phyloP scores from a whole-genome alignment of 2,113 vertebrate species.

The Laticauda colubrina region DNA sequence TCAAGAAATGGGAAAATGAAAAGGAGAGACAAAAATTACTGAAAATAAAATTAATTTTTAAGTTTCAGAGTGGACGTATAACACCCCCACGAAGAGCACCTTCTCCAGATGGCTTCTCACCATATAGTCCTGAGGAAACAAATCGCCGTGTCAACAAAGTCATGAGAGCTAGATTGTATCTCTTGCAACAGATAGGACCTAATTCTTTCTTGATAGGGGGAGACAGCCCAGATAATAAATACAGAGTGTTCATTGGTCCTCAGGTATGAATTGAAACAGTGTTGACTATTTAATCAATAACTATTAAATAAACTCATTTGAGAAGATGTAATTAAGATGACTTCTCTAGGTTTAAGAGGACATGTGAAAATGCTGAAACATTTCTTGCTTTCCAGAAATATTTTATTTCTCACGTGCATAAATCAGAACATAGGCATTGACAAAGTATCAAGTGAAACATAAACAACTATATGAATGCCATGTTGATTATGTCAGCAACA shows the following conservation, averaged over 20 bases:
- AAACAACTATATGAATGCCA: background rate
- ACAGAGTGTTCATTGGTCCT: constrained; percentile 88
- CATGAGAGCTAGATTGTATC: constrained; percentile 85
- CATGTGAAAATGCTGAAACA: background rate
- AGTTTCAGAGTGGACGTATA: constrained; percentile 86
- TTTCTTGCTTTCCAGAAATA: background rate
- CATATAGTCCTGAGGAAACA: constrained; percentile 86
- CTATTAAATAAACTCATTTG: background rate
- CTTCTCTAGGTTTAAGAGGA: background rate
- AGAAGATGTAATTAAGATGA: background rate
- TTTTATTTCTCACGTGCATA: background rate
- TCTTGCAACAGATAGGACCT: constrained; percentile 88
- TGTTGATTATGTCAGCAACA: background rate
- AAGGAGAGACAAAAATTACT: background rate
- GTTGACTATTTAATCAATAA: background rate
- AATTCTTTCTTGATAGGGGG: constrained; percentile 89
- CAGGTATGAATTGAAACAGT: constrained; percentile 68
- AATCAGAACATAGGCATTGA: background rate
- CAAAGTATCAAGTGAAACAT: background rate
- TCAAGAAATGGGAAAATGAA: background rate
- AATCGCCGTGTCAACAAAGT: constrained; percentile 87
- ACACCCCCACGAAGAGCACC: constrained; percentile 86
- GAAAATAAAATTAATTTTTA: constrained; percentile 3
- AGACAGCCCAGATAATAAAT: constrained; percentile 89
- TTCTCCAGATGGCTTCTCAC: constrained; percentile 87